A percentile compares a stretch with the other conserved stretches of the same genome.
These are phyloP conservation scores for Phytoseiulus persimilis DNA, from an alignment of 2,888 invertebrate species.

Conservation along the genomic window DNA sequence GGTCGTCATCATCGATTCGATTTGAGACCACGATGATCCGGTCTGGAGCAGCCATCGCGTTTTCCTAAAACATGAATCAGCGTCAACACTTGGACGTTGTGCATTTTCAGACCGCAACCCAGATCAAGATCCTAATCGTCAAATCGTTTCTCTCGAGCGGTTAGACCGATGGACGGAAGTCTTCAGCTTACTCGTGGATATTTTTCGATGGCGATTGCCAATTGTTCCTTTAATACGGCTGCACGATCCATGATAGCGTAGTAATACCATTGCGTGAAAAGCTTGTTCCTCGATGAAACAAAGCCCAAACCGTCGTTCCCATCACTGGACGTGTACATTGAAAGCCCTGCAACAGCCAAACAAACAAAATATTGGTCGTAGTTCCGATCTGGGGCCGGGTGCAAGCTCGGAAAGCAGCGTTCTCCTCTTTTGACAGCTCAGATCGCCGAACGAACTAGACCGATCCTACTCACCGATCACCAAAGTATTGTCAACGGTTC, in stretches of 20 bases:
- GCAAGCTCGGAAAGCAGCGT: too few species aligned
- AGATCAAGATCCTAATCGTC: too few species aligned
- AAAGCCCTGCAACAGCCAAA: too few species aligned
- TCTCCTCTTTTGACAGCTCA: too few species aligned
- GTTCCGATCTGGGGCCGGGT: too few species aligned
- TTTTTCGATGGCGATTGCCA: not conserved
- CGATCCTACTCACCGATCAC: conserved; percentile 10
- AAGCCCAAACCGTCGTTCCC: not conserved
- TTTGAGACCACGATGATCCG: not conserved
- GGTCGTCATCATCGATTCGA: not conserved
- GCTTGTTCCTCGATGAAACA: not conserved
- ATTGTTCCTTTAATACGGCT: not conserved
- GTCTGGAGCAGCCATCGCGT: not conserved
- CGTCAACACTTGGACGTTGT: too few species aligned
- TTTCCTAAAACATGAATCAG: not conserved
- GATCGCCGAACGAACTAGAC: too few species aligned
- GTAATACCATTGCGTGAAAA: conserved; percentile 24
- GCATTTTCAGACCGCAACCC: too few species aligned
- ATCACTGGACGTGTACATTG: not conserved
- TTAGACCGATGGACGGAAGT: too few species aligned
- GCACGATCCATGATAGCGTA: not conserved
- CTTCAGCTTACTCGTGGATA: not conserved
- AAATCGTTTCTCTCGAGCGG: too few species aligned
- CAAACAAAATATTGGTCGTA: too few species aligned
- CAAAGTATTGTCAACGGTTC: not conserved